Percentiles rank a stretch among this genome's conserved stretches.
Conservation (phyloP, 2,113 vertebrate genomes). For the Malurus melanocephalus region DNA sequence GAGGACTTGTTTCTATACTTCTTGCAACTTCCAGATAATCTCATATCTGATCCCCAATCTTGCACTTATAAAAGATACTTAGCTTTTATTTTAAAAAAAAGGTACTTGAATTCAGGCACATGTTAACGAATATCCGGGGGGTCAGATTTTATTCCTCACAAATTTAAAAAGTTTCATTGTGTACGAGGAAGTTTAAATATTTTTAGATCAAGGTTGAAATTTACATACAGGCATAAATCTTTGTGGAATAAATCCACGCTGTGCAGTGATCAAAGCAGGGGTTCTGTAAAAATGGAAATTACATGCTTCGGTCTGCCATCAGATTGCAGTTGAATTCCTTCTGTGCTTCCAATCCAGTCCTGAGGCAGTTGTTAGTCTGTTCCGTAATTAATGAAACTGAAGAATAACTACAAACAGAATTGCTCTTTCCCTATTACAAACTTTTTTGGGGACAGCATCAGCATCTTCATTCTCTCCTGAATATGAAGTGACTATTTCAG, state of each 20-base stretch:
- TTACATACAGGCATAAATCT: not conserved
- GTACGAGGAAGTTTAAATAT: not conserved
- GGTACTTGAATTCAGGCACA: not conserved
- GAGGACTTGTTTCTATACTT: not conserved
- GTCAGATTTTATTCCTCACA: not conserved
- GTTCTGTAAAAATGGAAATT: constrained; percentile 32
- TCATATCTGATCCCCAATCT: not conserved
- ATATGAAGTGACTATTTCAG: not conserved
- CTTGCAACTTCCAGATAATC: not conserved
- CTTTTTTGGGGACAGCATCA: accelerated
- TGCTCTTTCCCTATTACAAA: not conserved
- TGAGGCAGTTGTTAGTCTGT: not conserved
- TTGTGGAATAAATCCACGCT: not conserved
- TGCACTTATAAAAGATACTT: not conserved
- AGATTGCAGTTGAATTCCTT: not conserved
- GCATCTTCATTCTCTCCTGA: not conserved
- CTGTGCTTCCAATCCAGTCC: not conserved
- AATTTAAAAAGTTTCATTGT: not conserved
- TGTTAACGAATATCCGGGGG: accelerated
- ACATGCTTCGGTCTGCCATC: not conserved
- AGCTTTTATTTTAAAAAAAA: not conserved
- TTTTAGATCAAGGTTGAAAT: not conserved
- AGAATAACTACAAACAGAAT: not conserved
- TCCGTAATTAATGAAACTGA: not conserved
- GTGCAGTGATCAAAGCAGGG: not conserved